Evolutionary conservation across 2,888 invertebrate species (phyloP).

Genomic region (Acronicta aceris): DNA sequence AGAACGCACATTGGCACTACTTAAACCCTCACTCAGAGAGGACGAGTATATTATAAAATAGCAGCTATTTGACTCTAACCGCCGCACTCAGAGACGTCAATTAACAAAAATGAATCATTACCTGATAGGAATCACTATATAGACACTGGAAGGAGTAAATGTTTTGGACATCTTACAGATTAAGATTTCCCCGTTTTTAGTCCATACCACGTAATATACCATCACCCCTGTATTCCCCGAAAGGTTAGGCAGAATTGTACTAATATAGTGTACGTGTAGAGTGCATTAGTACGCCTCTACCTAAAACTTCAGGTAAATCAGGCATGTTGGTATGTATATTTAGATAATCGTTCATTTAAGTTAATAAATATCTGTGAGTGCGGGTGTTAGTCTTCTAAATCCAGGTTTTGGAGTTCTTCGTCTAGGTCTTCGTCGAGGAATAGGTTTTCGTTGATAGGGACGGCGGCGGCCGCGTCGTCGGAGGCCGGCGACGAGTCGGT

Average conservation of each 20-base stretch:
- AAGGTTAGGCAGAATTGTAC: too few relatives aligned
- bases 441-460: conserved; percentile 97
- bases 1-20: conserved; percentile 1
- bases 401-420: conserved; percentile 94
- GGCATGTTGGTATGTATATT: background rate
- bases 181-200: background rate
- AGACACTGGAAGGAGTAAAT: background rate
- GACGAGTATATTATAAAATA: background rate
- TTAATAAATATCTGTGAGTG: conserved; percentile 1
- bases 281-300: too few relatives aligned
- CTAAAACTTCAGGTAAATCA: too few relatives aligned
- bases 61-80: background rate
- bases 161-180: too few relatives aligned
- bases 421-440: conserved; percentile 96
- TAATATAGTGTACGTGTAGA: too few relatives aligned
- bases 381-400: conserved; percentile 90
- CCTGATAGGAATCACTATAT: background rate
- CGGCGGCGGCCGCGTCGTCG: conserved; percentile 80
- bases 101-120: conserved; percentile 1
- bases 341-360: conserved; percentile 25
- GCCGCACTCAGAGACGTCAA: conserved; percentile 2
- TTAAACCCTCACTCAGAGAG: conserved; percentile 4
- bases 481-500: conserved; percentile 65
- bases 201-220: too few relatives aligned
- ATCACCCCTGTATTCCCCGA: too few relatives aligned